Evolutionary conservation across 2,888 invertebrate species (phyloP), one percentile per base, ranked within the genome.

Genomic region (Sympetrum striolatum): DNA sequence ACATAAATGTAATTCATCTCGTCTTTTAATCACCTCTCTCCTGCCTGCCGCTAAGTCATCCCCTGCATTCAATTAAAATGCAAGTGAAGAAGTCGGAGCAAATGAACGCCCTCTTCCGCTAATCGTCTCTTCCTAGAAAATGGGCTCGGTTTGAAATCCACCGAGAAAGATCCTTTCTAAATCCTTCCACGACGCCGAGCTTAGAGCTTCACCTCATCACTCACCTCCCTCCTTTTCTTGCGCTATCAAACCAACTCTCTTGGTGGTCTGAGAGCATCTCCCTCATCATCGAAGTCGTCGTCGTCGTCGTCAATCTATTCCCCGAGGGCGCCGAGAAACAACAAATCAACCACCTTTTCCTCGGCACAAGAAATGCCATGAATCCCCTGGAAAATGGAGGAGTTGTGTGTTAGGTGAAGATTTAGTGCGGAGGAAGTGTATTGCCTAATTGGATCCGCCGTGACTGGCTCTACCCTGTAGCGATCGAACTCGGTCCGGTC

Each of bases 201-300:
- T 39, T 60, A 25, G 86, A 37, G 86, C 37, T 58, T 35, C 31
- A 86, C 86, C 60, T 86, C 86, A 86, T 60, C 86, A 86, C 86
- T 86, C 64, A 86, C 86, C 37, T 86, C 58, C 25, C 15, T 53
- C 82, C 53, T 37, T 39, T 37, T 60, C 60, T 58, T 53, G 31
- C 81, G 22, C 86, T 22, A 73, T 48, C 81, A 39, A 44, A 22
- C 44, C 4, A 12, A 8, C 58, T 53, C 82, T 58, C 35, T 48
- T 37, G 86, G 86, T 60, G 86, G 60, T 82, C 82, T 82, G 82
- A 82, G 64, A 86, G 60, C 86, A 86, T 86, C 86, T 37, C 60
- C 86, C 58, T 60, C 86, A 86, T 86, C 86, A 86, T 60, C 86
- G 60, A 37, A 58, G 60, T 86, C 86, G 60, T 60, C 86, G 31